A percentile compares a stretch with the other conserved stretches of the same genome.
Conservation (phyloP, 1,140 invertebrate genomes). For the Apis florea region DNA sequence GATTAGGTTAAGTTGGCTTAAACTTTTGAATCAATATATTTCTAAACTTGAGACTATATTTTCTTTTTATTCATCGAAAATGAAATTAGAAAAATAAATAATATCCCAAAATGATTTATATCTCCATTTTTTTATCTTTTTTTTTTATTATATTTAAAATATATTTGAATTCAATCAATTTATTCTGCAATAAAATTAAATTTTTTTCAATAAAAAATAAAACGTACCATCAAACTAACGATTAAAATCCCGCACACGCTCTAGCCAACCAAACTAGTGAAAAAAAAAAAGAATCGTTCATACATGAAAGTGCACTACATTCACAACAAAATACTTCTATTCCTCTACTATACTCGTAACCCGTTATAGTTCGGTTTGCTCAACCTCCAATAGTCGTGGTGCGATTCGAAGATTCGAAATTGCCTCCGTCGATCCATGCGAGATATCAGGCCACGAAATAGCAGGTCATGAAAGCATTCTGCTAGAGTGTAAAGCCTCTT, state of each 20-base stretch:
- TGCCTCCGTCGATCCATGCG: background rate
- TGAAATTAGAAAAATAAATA: too few relatives aligned
- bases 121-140: too few relatives aligned
- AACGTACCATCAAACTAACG: background rate
- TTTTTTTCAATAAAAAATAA: background rate
- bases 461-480: conserved; percentile 25
- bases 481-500: background rate
- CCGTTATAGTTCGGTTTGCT: conserved; percentile 51
- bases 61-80: too few relatives aligned
- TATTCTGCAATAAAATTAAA: too few relatives aligned
- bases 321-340: background rate
- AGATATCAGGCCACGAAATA: conserved; percentile 20
- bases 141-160: too few relatives aligned
- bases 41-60: too few relatives aligned
- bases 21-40: too few relatives aligned
- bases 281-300: background rate
- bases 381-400: conserved; percentile 26
- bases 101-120: too few relatives aligned
- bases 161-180: too few relatives aligned
- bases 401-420: conserved; percentile 40
- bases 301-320: background rate
- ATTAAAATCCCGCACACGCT: background rate
- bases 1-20: too few relatives aligned
- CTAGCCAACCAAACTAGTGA: background rate
- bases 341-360: conserved; percentile 1